A percentile compares a stretch with the other conserved stretches of the same genome.
Conservation (phyloP, 2,888 invertebrate genomes). For the Brenthis ino region DNA sequence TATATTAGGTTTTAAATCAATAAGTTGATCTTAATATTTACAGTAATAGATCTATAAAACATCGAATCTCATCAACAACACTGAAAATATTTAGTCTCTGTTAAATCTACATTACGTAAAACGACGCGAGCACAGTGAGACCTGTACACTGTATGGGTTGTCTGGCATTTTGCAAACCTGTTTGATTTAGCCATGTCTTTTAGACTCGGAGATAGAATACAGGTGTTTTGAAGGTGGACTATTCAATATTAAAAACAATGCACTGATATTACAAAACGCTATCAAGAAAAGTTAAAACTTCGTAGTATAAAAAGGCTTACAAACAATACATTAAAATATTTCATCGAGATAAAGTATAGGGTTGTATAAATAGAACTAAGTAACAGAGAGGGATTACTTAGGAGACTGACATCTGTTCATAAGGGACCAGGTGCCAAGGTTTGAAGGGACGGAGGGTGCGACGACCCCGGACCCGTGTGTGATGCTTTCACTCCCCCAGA, state of each 20-base stretch:
- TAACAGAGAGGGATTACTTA: conserved; percentile 51
- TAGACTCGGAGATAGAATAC: conserved; percentile 45
- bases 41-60: background rate
- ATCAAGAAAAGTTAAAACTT: background rate
- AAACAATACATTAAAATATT: conserved; percentile 4
- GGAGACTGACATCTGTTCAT: conserved; percentile 67
- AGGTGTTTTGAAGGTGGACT: conserved; percentile 43
- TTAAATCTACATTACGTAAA: conserved; percentile 53
- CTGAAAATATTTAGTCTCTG: conserved; percentile 38
- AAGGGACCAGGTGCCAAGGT: conserved; percentile 75
- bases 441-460: conserved; percentile 71
- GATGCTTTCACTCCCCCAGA: conserved; percentile 42
- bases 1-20: no score
- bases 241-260: conserved; percentile 15
- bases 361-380: conserved; percentile 36
- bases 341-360: conserved; percentile 30
- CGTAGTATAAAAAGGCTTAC: background rate
- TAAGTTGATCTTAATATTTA: background rate
- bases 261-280: background rate
- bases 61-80: background rate
- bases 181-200: conserved; percentile 49
- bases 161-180: conserved; percentile 63
- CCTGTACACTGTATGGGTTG: conserved; percentile 46
- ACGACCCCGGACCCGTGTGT: conserved; percentile 71
- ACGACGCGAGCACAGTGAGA: conserved; percentile 44